These are phyloP conservation scores for Notothenia coriiceps DNA, from an alignment of 2,113 vertebrate genomes.

Conservation along the genomic window DNA sequence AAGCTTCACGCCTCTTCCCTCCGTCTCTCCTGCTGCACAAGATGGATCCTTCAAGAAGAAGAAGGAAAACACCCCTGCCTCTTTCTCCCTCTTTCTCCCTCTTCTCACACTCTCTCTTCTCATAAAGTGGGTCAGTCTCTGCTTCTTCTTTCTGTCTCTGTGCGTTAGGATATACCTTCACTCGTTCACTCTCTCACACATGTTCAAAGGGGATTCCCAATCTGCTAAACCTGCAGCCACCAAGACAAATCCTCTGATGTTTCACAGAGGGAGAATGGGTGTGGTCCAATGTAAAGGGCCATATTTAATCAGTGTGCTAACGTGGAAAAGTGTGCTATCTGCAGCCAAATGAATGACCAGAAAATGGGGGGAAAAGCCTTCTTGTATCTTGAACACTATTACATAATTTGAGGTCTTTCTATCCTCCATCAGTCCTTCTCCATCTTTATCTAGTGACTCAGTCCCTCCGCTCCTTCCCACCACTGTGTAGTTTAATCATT, in stretches of 20 bases:
- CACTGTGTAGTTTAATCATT: not conserved
- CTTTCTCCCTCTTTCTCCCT: constrained; percentile 10
- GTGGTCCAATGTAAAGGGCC: constrained; percentile 30
- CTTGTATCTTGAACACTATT: not conserved
- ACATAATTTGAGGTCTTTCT: not conserved
- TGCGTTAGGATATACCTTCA: constrained; percentile 59
- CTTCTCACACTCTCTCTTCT: not conserved
- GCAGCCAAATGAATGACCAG: not conserved
- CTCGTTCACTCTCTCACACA: constrained; percentile 20
- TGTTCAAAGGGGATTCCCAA: constrained; percentile 71
- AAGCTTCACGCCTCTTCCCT: constrained; percentile 27
- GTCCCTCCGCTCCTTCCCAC: not conserved
- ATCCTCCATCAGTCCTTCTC: not conserved
- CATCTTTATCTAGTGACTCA: constrained; percentile 23
- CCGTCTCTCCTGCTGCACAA: constrained; percentile 66
- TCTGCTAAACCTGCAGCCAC: not conserved
- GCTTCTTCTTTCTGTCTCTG: constrained; percentile 45
- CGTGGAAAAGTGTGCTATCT: constrained; percentile 11
- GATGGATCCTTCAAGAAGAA: constrained; percentile 72
- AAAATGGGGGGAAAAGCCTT: constrained; percentile 7
- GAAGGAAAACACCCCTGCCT: constrained; percentile 67
- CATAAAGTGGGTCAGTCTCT: constrained; percentile 67
- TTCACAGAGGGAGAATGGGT: constrained; percentile 37
- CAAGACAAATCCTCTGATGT: constrained; percentile 4
- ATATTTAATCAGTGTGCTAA: constrained; percentile 13